phyloP scores from a whole-genome alignment of 2,797 vertebrate species.

The Amblyraja radiata region DNA sequence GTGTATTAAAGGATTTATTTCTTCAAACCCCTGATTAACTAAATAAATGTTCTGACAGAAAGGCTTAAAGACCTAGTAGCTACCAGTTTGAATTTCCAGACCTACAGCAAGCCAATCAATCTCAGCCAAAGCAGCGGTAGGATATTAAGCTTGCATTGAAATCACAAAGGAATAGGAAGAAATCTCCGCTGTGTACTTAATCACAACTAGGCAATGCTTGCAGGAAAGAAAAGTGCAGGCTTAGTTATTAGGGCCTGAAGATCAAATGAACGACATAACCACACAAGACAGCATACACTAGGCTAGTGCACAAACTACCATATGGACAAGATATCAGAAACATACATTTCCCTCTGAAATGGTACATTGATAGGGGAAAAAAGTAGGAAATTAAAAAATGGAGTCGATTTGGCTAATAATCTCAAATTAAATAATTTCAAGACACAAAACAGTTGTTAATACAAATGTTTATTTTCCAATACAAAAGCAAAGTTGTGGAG shows the following conservation, averaged over 20 bases:
- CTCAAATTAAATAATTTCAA: neutral
- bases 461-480: neutral
- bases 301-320: neutral
- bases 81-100: neutral
- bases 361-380: neutral
- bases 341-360: neutral
- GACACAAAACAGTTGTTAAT: neutral
- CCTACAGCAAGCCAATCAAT: neutral
- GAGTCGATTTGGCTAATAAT: neutral
- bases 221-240: constrained; percentile 10
- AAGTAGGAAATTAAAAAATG: too few relatives aligned
- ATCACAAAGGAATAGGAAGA: neutral
- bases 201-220: neutral
- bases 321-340: neutral
- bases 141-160: neutral
- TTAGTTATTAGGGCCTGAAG: neutral
- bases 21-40: neutral
- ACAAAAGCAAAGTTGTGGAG: neutral
- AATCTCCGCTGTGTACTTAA: neutral
- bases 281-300: too few relatives aligned
- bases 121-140: neutral
- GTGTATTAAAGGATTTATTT: neutral
- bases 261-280: neutral
- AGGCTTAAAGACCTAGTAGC: neutral
- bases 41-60: neutral